Evolutionary conservation across 2,113 vertebrate species (phyloP), one percentile per base, ranked within the genome.

Genomic region (Phocoena sinus): DNA sequence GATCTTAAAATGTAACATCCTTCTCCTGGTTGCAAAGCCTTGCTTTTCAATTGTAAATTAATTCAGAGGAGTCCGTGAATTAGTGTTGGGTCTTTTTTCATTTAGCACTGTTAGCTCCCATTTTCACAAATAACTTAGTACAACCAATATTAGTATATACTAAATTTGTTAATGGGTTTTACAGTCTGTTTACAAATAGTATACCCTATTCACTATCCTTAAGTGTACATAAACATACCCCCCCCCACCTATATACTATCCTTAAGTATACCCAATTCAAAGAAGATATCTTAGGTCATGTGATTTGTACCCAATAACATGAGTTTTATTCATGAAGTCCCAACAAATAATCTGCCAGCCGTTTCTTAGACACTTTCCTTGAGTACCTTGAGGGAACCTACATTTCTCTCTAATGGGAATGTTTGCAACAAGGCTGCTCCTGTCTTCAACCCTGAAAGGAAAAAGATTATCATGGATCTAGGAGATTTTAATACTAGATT

Each of bases 401-500:
- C 65, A 67, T 93, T 88, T 95, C 56, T 96, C 41, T 93, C 41
- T 53, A 9, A 74, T 60, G 31, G 50, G 31, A 7, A 77, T 96
- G 25, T 96, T 95, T 81, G 38, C 33, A 91, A 28, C 41, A 84
- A 74, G 65, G 8, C 7, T 58, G 5, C 79, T 91, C n/a, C 63
- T 65, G 12, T 94, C 85, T 96, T 82, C 41, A 88, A 87, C 58
- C 28, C 33, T 93, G 65, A 93, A 93, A 94, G 36, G 56, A 68
- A 85, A 33, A 80, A 56, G 31, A 62, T 96, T 38, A 47, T 47
- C 50, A 71, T n/a, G 15, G 28, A 38, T 88, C 36, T 88, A 89
- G 68, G 50, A 86, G 62, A 82, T 97, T 93, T 73, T 93, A 74
- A 65, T 96, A 97, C 53, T 95, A 67, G 56, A 63, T 94, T 56